These are phyloP conservation scores for Mohoua ochrocephala DNA, from an alignment of 2,113 vertebrate genomes.

Conservation along the genomic window DNA sequence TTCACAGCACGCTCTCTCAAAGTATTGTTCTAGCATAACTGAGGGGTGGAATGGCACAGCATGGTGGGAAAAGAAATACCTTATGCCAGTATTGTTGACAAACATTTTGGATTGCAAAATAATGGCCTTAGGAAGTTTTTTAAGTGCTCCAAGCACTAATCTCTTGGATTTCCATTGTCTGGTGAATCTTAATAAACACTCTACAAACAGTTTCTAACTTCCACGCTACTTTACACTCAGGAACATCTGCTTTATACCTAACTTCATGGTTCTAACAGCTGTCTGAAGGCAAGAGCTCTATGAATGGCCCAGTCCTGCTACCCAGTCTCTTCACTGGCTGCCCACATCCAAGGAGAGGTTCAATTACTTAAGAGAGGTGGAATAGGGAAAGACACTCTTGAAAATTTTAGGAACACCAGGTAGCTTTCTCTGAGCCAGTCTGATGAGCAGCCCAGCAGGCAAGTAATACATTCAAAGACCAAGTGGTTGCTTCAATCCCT, in stretches of 20 bases:
- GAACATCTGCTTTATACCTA: not conserved
- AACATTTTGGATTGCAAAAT: slow-evolving; percentile 9
- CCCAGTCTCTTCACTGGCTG: not conserved
- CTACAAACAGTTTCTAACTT: not conserved
- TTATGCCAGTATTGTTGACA: slow-evolving; percentile 34
- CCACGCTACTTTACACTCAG: not conserved
- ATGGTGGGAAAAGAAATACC: slow-evolving; percentile 12
- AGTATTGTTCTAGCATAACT: slow-evolving; percentile 30
- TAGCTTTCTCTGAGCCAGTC: not conserved
- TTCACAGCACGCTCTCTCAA: slow-evolving; percentile 22
- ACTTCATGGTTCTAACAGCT: not conserved
- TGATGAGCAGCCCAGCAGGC: not conserved
- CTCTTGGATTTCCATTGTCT: not conserved
- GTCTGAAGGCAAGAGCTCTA: not conserved
- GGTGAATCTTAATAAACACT: not conserved
- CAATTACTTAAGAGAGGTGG: not conserved
- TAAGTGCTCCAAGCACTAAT: not conserved
- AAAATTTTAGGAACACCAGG: not conserved
- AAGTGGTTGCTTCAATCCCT: not conserved
- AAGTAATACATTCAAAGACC: not conserved
- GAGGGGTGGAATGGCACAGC: not conserved
- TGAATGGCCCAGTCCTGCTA: not conserved
- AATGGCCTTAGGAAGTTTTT: not conserved
- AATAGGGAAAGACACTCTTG: not conserved
- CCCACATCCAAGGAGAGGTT: not conserved